Evolutionary conservation across 2,888 invertebrate species (phyloP), one percentile per base, ranked within the genome.

Genomic region (Drosophila putrida): DNA sequence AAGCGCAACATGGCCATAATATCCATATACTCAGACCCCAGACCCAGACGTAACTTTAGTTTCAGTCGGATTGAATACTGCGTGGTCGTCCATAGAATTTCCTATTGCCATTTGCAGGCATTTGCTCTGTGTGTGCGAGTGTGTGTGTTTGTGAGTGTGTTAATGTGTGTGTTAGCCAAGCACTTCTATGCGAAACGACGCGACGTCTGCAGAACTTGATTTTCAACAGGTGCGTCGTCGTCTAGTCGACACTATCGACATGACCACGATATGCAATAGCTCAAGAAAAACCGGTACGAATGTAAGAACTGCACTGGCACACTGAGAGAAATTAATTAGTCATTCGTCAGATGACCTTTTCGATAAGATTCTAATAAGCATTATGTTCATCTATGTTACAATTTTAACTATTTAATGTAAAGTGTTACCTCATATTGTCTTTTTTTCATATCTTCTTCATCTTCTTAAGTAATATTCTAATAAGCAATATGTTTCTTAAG

Each of bases 171-270:
- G 57, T 47, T 8, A 51, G 55, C 25, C 27, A 50, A 55, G 35
- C 53, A 65, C 69, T 73, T 77, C 73, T 73, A 75, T 69, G 74
- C 69, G 78, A 78, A 76, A 62, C 74, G 70, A 78, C 70, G 61
- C 78, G 68, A 69, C 67, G 74, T 77, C 82, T 87, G 67, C 72
- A 84, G 84, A 90, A 90, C 90, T 90, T 82, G 90, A 83, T 89
- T 90, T 90, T 88, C 83, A 90, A 90, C 90, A 90, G 90, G 90
- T 90, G 90, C 91, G 90, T 90, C 82, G 83, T 59, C 69, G 82
- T 75, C 70, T 75, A 71, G 68, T 70, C 69, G 63, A 49, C 54
- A 74, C 59, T 53, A 75, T 75, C 71, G 71, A 59, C 78, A 81
- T 81, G 61, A 62, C 69, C 70, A 85, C 71, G 59, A 59, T 65